Base-by-base conservation (phyloP, 2,113 vertebrate species). In the Alces alces region DNA sequence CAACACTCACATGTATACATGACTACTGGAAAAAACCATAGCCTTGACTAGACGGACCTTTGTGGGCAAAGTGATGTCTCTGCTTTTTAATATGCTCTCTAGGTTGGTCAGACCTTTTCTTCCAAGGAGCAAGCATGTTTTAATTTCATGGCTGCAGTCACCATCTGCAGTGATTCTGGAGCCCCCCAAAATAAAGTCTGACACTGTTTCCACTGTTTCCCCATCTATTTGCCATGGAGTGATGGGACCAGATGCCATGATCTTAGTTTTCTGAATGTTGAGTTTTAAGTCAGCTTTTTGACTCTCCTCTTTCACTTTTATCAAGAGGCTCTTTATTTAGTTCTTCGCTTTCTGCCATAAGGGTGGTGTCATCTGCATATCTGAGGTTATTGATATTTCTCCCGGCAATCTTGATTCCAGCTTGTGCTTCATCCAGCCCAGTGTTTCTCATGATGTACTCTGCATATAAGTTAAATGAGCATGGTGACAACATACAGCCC, bases 131-230 rank as follows among this genome's bases (percentile, higher is more conserved):
- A 36, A 36, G 64, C 33, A 2, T 66, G 17, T 66, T 66, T 36
- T 21, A 70, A 70, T 70, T 70, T 70, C 64, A 70, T 70, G 64
- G 33, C 64, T 70, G 64, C n/a, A 70, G 8, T 36, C 9, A 70
- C n/a, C n/a, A 36, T 36, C 64, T 70, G n/a, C 64, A 36, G 17
- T 36, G n/a, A 36, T 70, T 36, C 4, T 70, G 64, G 64, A 36
- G 17, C 9, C 64, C 33, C 0, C 0, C 1, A 30, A n/a, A 66
- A 64, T 33, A 33, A 36, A 66, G 33, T 21, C 64, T 36, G 23
- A 1, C 23, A 27, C 9, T 58, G 57, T 57, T 4, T 66, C 61
- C 23, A 57, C 21, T 57, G 55, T 58, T 9, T 66, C 64, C 17
- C 33, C 16, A 36, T 36, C 33, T 66, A 36, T 66, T 36, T 36